Evolutionary conservation across 2,797 vertebrate genomes (phyloP).

Genomic region (Menidia menidia): DNA sequence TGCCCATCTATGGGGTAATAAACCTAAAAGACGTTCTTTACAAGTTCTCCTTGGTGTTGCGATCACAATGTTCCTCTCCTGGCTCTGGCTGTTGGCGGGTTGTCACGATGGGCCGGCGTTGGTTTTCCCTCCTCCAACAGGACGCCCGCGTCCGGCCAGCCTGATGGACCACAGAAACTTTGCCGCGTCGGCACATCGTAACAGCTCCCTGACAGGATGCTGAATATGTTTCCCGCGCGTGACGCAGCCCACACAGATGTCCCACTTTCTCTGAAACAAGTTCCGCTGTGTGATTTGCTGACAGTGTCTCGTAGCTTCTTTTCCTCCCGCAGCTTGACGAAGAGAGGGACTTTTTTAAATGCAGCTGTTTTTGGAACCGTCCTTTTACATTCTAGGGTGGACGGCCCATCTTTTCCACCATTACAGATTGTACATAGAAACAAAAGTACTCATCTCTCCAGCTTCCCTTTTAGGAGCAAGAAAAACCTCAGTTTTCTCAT

Average conservation of each 20-base stretch:
- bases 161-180: slow-evolving; percentile 49
- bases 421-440: too few species aligned
- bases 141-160: slow-evolving; percentile 39
- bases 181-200: slow-evolving; percentile 54
- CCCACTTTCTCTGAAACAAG: slow-evolving; percentile 49
- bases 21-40: too few species aligned
- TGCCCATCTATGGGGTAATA: too few species aligned
- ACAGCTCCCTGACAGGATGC: slow-evolving; percentile 61
- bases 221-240: slow-evolving; percentile 58
- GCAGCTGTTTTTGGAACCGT: too few species aligned
- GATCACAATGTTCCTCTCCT: background rate
- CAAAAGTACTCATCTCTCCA: too few species aligned
- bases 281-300: background rate
- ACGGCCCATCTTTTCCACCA: too few species aligned
- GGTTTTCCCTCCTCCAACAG: slow-evolving; percentile 28
- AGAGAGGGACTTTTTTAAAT: too few species aligned
- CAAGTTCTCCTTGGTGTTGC: too few species aligned
- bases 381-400: too few species aligned
- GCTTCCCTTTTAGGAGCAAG: too few species aligned
- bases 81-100: slow-evolving; percentile 23
- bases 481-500: too few species aligned
- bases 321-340: slow-evolving; percentile 24
- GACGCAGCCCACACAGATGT: slow-evolving; percentile 46
- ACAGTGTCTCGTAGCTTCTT: slow-evolving; percentile 11
- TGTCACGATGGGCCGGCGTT: slow-evolving; percentile 18